phyloP scores from a whole-genome alignment of 2,888 invertebrate species.

The Holacanthella duospinosa region DNA sequence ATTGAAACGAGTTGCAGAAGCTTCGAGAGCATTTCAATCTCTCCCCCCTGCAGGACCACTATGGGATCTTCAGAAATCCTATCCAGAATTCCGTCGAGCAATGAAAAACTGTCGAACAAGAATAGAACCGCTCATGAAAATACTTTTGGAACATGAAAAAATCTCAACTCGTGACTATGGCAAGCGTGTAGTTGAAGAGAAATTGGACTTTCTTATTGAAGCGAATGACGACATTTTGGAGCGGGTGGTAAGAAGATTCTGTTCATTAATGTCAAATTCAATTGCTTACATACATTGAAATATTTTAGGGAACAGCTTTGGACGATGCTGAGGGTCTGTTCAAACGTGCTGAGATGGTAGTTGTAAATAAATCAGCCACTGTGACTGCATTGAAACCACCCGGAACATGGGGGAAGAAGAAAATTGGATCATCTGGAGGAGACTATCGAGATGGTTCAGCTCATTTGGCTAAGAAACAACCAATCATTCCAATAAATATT shows the following conservation, averaged over 20 bases:
- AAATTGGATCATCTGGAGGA: slow-evolving; percentile 1
- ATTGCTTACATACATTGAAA: background rate
- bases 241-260: slow-evolving; percentile 61
- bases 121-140: slow-evolving; percentile 52
- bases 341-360: slow-evolving; percentile 44
- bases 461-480: background rate
- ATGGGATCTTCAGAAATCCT: slow-evolving; percentile 64
- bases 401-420: slow-evolving; percentile 50
- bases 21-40: slow-evolving; percentile 58
- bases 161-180: slow-evolving; percentile 48
- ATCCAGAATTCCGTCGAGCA: slow-evolving; percentile 58
- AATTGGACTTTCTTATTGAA: slow-evolving; percentile 66
- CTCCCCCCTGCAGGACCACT: slow-evolving; percentile 56
- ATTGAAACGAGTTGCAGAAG: slow-evolving; percentile 54
- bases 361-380: slow-evolving; percentile 40
- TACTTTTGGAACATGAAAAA: slow-evolving; percentile 49
- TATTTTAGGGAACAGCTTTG: slow-evolving; percentile 46
- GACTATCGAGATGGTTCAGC: background rate
- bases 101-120: slow-evolving; percentile 54
- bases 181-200: slow-evolving; percentile 51
- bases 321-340: slow-evolving; percentile 56
- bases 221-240: slow-evolving; percentile 75
- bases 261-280: slow-evolving; percentile 39
- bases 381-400: slow-evolving; percentile 45
- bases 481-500: background rate